These are phyloP conservation scores for Akabosia matsudoensis DNA, from an alignment of 1,140 invertebrate species.

Conservation along the genomic window DNA sequence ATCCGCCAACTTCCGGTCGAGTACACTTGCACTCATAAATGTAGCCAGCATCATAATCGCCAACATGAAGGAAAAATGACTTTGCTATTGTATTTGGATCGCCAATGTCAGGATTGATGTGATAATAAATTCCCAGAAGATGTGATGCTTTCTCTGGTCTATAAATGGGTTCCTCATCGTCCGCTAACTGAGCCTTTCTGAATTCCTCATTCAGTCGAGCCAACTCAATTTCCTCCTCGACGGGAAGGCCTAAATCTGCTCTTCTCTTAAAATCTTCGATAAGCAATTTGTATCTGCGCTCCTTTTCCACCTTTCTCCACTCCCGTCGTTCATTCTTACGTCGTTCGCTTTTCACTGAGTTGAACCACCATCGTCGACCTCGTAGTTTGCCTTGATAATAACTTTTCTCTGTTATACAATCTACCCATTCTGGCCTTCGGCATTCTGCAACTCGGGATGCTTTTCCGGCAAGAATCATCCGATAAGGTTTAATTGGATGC, in stretches of 20 bases:
- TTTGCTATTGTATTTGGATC: conserved; percentile 18
- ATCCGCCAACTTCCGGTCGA: conserved; percentile 49
- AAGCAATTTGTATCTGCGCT: conserved; percentile 23
- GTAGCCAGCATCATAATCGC: conserved; percentile 69
- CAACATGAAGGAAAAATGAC: conserved; percentile 52
- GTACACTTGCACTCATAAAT: conserved; percentile 63
- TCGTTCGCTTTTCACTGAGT: conserved; percentile 61
- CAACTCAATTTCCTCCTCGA: conserved; percentile 39
- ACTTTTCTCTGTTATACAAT: conserved; percentile 53
- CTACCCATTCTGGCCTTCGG: conserved; percentile 36
- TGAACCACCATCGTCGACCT: conserved; percentile 55
- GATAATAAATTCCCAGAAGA: conserved; percentile 31
- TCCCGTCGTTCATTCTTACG: conserved; percentile 54
- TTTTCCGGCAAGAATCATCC: conserved; percentile 31
- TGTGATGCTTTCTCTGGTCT: conserved; percentile 58
- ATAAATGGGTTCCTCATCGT: conserved; percentile 58
- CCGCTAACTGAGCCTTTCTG: conserved; percentile 56
- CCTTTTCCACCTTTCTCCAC: conserved; percentile 28
- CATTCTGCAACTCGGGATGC: conserved; percentile 35
- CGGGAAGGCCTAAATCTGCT: not conserved
- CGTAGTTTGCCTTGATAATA: conserved; percentile 54
- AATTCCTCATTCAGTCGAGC: conserved; percentile 25
- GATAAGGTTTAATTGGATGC: conserved; percentile 37
- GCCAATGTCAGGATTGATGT: conserved; percentile 27
- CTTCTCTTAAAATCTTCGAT: conserved; percentile 23